phyloP scores from a whole-genome alignment of 2,888 invertebrate species.

The Eumerus sabulonum region DNA sequence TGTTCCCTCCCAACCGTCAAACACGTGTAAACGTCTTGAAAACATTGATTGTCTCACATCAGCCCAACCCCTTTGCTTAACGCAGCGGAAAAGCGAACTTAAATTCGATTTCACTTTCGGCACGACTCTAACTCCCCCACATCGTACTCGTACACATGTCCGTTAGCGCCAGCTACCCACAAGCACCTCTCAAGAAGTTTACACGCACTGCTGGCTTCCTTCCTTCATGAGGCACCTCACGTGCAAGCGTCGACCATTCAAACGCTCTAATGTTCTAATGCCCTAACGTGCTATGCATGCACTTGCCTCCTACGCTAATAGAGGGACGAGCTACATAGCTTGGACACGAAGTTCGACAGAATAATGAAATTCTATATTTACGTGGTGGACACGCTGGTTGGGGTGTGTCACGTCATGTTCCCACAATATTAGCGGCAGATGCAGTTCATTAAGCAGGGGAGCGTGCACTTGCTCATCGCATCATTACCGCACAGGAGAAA shows the following conservation, averaged over 20 bases:
- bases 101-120: slow-evolving; percentile 57
- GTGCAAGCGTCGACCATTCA: slow-evolving; percentile 32
- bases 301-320: slow-evolving; percentile 13
- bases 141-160: slow-evolving; percentile 38
- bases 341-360: slow-evolving; percentile 36
- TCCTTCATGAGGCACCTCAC: slow-evolving; percentile 13
- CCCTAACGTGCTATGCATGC: too few relatives aligned
- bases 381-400: not conserved
- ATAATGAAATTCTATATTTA: slow-evolving; percentile 10
- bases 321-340: slow-evolving; percentile 57
- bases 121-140: slow-evolving; percentile 42
- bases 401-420: slow-evolving; percentile 52
- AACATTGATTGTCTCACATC: slow-evolving; percentile 50
- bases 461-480: slow-evolving; percentile 36
- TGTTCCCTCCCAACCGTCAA: too few relatives aligned
- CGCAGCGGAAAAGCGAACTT: slow-evolving; percentile 58
- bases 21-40: slow-evolving; percentile 48
- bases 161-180: slow-evolving; percentile 51
- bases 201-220: slow-evolving; percentile 55
- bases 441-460: slow-evolving; percentile 62
- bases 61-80: slow-evolving; percentile 52
- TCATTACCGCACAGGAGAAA: slow-evolving; percentile 40
- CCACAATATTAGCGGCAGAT: slow-evolving; percentile 62
- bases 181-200: slow-evolving; percentile 27
- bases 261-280: slow-evolving; percentile 18